Base-by-base conservation (phyloP, 1,140 invertebrate genomes). In the Dreissena rostriformis region DNA sequence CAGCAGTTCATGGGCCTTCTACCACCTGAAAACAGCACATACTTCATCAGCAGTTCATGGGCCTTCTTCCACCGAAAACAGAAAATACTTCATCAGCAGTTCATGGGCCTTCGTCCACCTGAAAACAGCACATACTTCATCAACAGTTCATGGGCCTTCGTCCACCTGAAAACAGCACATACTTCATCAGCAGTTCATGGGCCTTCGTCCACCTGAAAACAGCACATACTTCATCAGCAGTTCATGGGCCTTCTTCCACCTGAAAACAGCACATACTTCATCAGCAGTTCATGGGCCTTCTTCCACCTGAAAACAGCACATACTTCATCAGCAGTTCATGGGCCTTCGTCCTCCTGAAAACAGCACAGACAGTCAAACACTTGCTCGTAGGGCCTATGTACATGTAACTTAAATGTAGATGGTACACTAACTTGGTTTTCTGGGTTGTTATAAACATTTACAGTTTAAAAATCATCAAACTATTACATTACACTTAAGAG, bases 241-340 rank as follows among this genome's bases (percentile, higher is more conserved):
- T 39, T 95, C 90, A 88, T 97, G 95, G 11, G 96, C 95, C 49
- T 95, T 92, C 6, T 92, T 92, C 91, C 93, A 95, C 94, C 94
- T 94, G 75, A 29, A 82, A 72, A n/a, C n/a, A n/a, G n/a, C n/a
- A n/a, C n/a, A 79, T 95, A 95, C 15, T 95, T 95, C 86, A 95
- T 95, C 87, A 95, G 89, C 22, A 96, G 91, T 39, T 95, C 90
- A 88, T 97, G 95, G 11, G 96, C 95, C 49, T 95, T 92, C 6
- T 92, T 92, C 91, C 93, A 95, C 94, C 94, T 94, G 75, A 29
- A 82, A 72, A n/a, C n/a, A n/a, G n/a, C n/a, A n/a, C n/a, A 79
- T 95, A 95, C 15, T 95, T 95, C 86, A 95, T 95, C 87, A 95
- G 89, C 22, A 96, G 91, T 39, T 95, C 90, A 88, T 97, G 95